Evolutionary conservation across 2,888 invertebrate genomes (phyloP).

Genomic region (Patella ulyssiponensis): DNA sequence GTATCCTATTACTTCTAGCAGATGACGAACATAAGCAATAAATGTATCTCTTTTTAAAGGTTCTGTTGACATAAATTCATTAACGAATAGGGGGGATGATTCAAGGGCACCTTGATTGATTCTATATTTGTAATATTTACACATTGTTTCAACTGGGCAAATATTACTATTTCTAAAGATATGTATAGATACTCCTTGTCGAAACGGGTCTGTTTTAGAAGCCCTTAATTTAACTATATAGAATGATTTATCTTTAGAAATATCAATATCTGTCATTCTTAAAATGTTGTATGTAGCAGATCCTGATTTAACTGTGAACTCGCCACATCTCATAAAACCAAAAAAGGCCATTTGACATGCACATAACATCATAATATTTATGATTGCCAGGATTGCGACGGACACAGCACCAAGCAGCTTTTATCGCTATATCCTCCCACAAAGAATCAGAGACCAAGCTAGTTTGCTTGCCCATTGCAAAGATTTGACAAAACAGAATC

Average conservation of each 20-base stretch:
- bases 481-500: no score
- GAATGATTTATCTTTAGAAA: not conserved
- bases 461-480: no score
- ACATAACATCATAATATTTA: no score
- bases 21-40: not conserved
- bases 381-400: no score
- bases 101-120: not conserved
- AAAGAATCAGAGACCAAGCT: no score
- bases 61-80: not conserved
- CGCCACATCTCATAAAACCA: not conserved
- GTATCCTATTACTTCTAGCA: not conserved
- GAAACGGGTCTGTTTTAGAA: not conserved
- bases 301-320: not conserved
- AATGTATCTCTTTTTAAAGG: slow-evolving; percentile 13
- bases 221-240: not conserved
- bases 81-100: not conserved
- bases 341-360: slow-evolving; percentile 2
- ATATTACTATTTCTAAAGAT: not conserved
- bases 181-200: not conserved
- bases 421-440: no score
- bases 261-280: not conserved
- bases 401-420: no score
- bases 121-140: not conserved
- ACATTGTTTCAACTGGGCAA: not conserved
- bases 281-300: not conserved